A percentile compares a stretch with the other conserved stretches of the same genome.
Conservation (phyloP, 2,113 vertebrate genomes). For the Paradisaea rubra region DNA sequence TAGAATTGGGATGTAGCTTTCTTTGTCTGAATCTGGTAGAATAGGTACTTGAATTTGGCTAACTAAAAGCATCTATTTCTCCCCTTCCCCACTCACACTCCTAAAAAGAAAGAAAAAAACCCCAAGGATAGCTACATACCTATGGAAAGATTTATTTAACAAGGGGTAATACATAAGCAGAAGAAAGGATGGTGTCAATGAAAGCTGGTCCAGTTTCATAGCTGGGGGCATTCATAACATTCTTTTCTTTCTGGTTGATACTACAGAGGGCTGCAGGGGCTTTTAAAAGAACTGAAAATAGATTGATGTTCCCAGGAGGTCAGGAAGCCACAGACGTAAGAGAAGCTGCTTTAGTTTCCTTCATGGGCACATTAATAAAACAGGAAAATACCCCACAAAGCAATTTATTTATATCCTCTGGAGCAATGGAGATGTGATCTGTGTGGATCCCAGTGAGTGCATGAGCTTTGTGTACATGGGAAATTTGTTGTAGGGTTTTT, state of each 20-base stretch:
- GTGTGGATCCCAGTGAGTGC: background rate
- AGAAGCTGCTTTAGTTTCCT: background rate
- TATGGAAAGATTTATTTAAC: background rate
- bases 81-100: background rate
- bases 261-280: background rate
- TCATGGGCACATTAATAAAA: background rate
- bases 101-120: background rate
- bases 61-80: background rate
- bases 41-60: background rate
- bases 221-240: background rate
- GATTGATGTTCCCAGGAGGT: background rate
- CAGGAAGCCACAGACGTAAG: background rate
- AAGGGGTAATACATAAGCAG: background rate
- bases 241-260: background rate
- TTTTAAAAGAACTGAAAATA: background rate
- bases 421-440: background rate
- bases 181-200: background rate
- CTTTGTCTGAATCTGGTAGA: background rate
- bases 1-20: background rate
- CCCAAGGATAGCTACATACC: background rate
- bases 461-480: accelerated
- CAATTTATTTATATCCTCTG: background rate
- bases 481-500: background rate
- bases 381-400: background rate
- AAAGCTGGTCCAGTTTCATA: background rate